Percentiles rank a stretch among this genome's conserved stretches.
Evolutionary conservation across 2,797 vertebrate species (phyloP).

Genomic region (Hephaestus fuliginosus): DNA sequence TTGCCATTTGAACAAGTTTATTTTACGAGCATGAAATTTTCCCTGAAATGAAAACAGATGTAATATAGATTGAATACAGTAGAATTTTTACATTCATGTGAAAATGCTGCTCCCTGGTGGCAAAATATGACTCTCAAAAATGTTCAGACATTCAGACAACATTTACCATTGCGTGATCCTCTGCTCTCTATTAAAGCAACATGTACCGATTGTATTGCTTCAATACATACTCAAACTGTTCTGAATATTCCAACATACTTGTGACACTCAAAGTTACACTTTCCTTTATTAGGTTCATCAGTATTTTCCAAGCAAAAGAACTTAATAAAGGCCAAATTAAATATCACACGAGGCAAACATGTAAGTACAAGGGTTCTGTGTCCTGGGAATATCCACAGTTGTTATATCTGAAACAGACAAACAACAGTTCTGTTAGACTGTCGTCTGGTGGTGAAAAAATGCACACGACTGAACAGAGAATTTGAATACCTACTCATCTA

Average conservation of each 20-base stretch:
- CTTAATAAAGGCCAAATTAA: conserved; percentile 87
- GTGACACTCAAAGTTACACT: conserved; percentile 73
- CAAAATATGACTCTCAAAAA: conserved; percentile 38
- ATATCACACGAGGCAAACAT: conserved; percentile 83
- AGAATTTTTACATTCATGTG: conserved; percentile 68
- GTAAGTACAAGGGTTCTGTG: conserved; percentile 72
- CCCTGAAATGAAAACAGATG: conserved; percentile 78
- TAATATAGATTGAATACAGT: conserved; percentile 58
- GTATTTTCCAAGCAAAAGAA: conserved; percentile 88
- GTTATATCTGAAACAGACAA: conserved; percentile 63
- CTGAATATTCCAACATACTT: conserved; percentile 60
- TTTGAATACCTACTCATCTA: conserved; percentile 77
- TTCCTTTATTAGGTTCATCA: conserved; percentile 86
- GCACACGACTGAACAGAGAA: neutral
- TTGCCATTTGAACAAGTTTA: conserved; percentile 69
- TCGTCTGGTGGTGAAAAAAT: neutral
- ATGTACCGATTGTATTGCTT: conserved; percentile 11
- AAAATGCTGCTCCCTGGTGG: conserved; percentile 78
- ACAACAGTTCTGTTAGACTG: conserved; percentile 20
- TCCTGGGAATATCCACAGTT: conserved; percentile 52
- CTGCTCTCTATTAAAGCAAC: conserved; percentile 29
- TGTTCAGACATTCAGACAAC: conserved; percentile 11
- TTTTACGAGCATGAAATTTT: conserved; percentile 69
- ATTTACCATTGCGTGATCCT: conserved; percentile 17
- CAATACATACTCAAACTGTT: conserved; percentile 26